Conservation (phyloP, 1,140 invertebrate genomes). For the Eriocheir sinensis region DNA sequence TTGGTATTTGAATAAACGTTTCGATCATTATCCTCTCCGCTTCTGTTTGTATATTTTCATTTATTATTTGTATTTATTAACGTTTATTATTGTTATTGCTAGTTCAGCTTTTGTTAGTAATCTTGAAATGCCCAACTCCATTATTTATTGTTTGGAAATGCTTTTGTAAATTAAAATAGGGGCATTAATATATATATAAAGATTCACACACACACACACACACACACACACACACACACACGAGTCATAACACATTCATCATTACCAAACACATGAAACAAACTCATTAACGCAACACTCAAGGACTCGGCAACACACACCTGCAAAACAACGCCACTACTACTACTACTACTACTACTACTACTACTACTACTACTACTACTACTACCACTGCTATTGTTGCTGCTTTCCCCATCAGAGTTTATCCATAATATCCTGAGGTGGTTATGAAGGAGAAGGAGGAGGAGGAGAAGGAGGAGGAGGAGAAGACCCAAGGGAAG, state of each 20-base stretch:
- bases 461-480: constrained; percentile 8
- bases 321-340: background rate
- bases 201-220: constrained; percentile 59
- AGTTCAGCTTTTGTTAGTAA: too few relatives aligned
- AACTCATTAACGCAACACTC: background rate
- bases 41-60: too few relatives aligned
- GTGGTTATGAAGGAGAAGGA: background rate
- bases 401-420: too few relatives aligned
- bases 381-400: background rate
- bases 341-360: background rate
- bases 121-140: too few relatives aligned
- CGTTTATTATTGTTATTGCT: too few relatives aligned
- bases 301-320: background rate
- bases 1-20: too few relatives aligned
- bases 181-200: background rate
- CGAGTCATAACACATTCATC: background rate
- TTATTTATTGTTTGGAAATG: too few relatives aligned
- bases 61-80: too few relatives aligned
- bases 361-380: background rate
- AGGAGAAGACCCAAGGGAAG: background rate
- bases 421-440: constrained; percentile 16
- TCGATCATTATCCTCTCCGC: too few relatives aligned
- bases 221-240: constrained; percentile 58
- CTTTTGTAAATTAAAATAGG: too few relatives aligned
- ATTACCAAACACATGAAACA: constrained; percentile 10